A percentile compares a stretch with the other conserved stretches of the same genome.
These are phyloP conservation scores for Grammomys dolichurus DNA, from an alignment of 2,113 vertebrate species.

Conservation along the genomic window DNA sequence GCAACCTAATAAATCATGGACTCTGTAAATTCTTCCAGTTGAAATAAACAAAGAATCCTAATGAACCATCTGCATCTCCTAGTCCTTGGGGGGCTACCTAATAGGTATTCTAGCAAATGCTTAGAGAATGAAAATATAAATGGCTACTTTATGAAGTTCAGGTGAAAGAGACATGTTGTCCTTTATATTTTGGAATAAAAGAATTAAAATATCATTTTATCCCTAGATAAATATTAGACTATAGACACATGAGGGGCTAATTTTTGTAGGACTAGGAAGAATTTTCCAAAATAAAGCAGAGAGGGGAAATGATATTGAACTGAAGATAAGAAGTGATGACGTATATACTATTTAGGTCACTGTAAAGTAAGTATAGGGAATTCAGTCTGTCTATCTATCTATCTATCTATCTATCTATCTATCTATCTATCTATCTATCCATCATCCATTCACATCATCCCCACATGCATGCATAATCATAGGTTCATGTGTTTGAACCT, in stretches of 20 bases:
- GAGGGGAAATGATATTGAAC: background rate
- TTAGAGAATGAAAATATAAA: conserved; percentile 62
- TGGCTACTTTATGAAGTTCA: conserved; percentile 56
- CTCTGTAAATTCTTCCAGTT: conserved; percentile 73
- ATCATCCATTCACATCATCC: background rate
- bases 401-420: background rate
- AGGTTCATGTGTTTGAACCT: background rate
- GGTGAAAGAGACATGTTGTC: conserved; percentile 12
- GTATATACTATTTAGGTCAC: background rate
- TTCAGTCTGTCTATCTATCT: background rate
- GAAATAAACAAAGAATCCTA: conserved; percentile 76
- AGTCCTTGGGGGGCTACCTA: background rate
- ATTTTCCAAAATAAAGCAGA: background rate
- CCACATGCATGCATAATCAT: background rate
- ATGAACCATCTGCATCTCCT: conserved; percentile 41
- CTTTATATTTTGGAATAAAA: background rate
- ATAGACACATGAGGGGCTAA: background rate
- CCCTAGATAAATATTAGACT: background rate
- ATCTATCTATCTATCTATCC: background rate
- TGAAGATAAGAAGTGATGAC: background rate
- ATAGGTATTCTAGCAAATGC: conserved; percentile 52
- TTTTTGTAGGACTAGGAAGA: background rate
- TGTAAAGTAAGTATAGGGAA: background rate
- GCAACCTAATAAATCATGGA: conserved; percentile 75
- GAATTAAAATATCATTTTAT: conserved; percentile 47